phyloP scores from a whole-genome alignment of 1,140 invertebrate species.

The Philotrypesis tridentata region DNA sequence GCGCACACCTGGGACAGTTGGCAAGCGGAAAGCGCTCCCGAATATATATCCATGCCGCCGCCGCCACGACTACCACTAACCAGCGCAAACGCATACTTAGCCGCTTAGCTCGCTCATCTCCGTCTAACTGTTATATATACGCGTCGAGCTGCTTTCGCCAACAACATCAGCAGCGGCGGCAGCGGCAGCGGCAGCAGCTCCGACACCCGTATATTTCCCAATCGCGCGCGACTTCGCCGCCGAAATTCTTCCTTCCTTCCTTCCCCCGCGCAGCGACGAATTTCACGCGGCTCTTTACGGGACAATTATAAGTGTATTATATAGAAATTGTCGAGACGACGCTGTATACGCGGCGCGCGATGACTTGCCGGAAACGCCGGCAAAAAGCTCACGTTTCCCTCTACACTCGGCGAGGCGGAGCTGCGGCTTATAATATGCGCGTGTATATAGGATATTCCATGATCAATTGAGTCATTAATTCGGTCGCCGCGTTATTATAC shows the following conservation, averaged over 20 bases:
- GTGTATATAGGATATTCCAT: background rate
- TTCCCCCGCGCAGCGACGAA: too few species aligned
- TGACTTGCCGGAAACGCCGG: background rate
- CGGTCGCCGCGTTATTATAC: background rate
- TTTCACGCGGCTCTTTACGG: too few species aligned
- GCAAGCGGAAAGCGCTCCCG: conserved; percentile 62
- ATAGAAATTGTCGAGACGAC: too few species aligned
- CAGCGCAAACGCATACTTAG: too few species aligned
- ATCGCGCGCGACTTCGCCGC: background rate
- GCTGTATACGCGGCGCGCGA: background rate
- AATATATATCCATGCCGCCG: background rate
- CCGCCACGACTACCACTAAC: background rate
- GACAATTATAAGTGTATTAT: too few species aligned
- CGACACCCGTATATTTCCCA: background rate
- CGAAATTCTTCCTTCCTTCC: too few species aligned
- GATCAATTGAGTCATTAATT: conserved; percentile 40
- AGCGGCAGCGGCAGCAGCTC: background rate
- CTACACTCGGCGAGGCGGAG: too few species aligned
- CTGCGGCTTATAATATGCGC: too few species aligned
- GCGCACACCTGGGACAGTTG: conserved; percentile 70
- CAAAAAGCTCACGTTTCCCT: too few species aligned
- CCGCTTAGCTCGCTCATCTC: too few species aligned
- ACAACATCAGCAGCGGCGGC: too few species aligned
- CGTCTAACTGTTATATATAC: background rate
- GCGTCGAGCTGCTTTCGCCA: too few species aligned